phyloP scores from a whole-genome alignment of 2,888 invertebrate species.

The Ommatoiulus sabulosus region DNA sequence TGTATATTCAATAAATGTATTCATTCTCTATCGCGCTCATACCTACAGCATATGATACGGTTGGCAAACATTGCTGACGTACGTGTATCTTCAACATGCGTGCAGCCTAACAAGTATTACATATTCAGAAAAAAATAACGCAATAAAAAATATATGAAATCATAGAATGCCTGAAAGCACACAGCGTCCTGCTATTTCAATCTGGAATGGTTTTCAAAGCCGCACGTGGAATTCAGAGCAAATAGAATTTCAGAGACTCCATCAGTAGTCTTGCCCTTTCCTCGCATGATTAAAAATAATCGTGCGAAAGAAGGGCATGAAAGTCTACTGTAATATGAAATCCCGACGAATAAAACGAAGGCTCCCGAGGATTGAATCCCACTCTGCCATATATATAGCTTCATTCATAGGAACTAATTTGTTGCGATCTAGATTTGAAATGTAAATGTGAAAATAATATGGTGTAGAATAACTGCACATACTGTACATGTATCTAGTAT shows the following conservation, averaged over 20 bases:
- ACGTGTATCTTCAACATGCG: too few species aligned
- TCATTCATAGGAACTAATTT: neutral
- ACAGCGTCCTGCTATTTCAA: neutral
- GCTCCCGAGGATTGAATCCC: neutral
- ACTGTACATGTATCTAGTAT: neutral
- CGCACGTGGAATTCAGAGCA: neutral
- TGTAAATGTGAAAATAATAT: constrained; percentile 15
- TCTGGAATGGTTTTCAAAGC: neutral
- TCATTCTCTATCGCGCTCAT: too few species aligned
- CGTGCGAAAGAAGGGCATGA: neutral
- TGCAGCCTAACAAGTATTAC: too few species aligned
- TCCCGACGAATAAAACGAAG: neutral
- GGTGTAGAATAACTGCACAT: neutral
- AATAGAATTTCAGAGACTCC: neutral
- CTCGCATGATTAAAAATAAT: neutral
- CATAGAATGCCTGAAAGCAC: neutral
- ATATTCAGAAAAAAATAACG: too few species aligned
- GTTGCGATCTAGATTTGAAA: neutral
- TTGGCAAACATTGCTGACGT: too few species aligned
- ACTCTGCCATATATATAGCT: neutral
- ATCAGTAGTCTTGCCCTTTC: neutral
- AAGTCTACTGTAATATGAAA: neutral
- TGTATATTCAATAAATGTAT: too few species aligned
- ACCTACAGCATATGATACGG: too few species aligned
- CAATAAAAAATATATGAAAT: too few species aligned